Evolutionary conservation across 2,113 vertebrate genomes (phyloP), one percentile per base, ranked within the genome.

Genomic region (Scatophagus argus): DNA sequence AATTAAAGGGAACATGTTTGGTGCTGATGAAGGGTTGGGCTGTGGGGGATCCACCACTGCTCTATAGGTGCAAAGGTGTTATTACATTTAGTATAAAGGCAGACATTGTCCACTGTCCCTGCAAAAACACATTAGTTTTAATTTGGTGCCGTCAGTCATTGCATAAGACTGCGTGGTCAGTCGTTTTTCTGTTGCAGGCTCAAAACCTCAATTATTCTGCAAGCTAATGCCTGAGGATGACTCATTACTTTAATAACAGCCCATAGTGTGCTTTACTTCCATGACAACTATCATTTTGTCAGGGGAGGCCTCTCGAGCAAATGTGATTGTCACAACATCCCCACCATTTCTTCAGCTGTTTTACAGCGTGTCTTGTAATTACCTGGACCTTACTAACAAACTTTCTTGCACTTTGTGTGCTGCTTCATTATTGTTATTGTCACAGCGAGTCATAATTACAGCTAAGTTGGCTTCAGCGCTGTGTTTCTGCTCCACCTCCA

Each of bases 211-310:
- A 74, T 74, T 82, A 70, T 65, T 64, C 59, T 65, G 49, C 70
- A 27, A 65, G 58, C 77, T 63, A 54, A 70, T 43, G 56, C 63
- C 76, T 25, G 64, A 62, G 12, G 27, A 82, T 84, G 80, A 88
- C 63, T 87, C 82, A 71, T 41, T 43, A 55, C 71, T 62, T 63
- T 61, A 77, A 90, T 69, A 76, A 77, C 74, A 74, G 59, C 25
- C 72, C 67, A 29, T 67, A 41, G 61, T 61, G 79, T 23, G 36
- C 61, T 77, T 82, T 36, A 82, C 84, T 80, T 54, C 51, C 63
- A 77, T 85, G 82, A 82, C 80, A 74, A 84, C 87, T 74, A 77
- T 73, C 67, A 78, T 86, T 82, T 83, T 60, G 74, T 82, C 60
- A 41, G 17, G 25, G 10, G 14, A 58, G 62, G 59, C 13, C 71